These are phyloP conservation scores for Campoplex nolae DNA, from an alignment of 2,888 invertebrate species.

Conservation along the genomic window DNA sequence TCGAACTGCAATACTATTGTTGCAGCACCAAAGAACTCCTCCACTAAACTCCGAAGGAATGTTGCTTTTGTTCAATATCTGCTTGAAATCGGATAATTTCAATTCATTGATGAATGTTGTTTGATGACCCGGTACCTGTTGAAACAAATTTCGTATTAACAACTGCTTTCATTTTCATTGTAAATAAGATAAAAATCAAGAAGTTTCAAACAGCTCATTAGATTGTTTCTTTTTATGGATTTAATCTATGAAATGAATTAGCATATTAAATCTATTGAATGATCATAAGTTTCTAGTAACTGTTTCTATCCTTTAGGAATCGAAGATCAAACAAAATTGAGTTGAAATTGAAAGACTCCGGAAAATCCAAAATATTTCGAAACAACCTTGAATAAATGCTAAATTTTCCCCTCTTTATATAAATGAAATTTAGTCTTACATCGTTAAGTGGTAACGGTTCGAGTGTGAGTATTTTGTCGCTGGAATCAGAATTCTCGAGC, in stretches of 20 bases:
- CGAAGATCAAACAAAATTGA: neutral
- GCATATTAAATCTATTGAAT: too few species aligned
- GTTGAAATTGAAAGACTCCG: neutral
- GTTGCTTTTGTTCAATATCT: conserved; percentile 90
- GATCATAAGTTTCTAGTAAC: too few species aligned
- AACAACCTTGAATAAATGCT: neutral
- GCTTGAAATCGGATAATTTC: conserved; percentile 96
- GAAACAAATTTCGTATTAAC: conserved; percentile 35
- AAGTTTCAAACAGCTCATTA: neutral
- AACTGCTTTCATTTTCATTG: conserved; percentile 2
- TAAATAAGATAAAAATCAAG: neutral
- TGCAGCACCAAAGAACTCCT: conserved; percentile 97
- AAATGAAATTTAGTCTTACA: conserved; percentile 71
- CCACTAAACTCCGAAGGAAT: conserved; percentile 95
- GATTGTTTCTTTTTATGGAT: neutral
- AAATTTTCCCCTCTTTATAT: neutral
- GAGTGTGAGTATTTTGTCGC: conserved; percentile 88
- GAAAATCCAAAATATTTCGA: neutral
- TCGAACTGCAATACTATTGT: conserved; percentile 94
- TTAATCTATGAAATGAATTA: too few species aligned
- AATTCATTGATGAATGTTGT: conserved; percentile 97
- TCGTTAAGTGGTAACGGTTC: conserved; percentile 87
- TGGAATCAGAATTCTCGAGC: conserved; percentile 85
- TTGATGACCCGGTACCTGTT: conserved; percentile 89
- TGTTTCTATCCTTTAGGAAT: neutral